These are phyloP conservation scores for Physeter macrocephalus DNA, from an alignment of 2,113 vertebrate genomes.

Conservation along the genomic window DNA sequence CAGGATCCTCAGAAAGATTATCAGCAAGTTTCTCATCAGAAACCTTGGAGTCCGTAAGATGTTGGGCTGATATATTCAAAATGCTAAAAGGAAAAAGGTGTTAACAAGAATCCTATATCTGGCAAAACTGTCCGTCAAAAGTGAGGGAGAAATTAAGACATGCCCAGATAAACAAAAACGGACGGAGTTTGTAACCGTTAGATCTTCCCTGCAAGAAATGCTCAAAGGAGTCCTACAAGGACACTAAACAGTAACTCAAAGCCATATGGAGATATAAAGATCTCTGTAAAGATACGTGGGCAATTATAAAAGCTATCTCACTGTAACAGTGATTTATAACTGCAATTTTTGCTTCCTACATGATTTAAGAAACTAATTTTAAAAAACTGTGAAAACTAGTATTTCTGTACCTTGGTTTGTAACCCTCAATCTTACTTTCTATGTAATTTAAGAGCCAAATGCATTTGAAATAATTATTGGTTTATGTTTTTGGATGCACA, in stretches of 20 bases:
- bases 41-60: background rate
- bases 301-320: background rate
- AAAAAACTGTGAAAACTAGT: background rate
- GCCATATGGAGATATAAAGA: no score
- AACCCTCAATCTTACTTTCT: background rate
- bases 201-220: background rate
- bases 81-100: background rate
- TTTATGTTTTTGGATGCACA: background rate
- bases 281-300: no score
- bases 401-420: background rate
- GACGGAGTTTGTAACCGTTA: background rate
- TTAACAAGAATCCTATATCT: background rate
- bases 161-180: background rate
- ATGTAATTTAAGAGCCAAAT: background rate
- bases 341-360: background rate
- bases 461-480: background rate
- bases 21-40: background rate
- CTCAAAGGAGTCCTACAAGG: background rate
- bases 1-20: background rate
- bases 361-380: background rate
- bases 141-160: background rate
- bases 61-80: background rate
- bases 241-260: background rate
- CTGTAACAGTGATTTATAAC: background rate
- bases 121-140: background rate